A percentile compares a stretch with the other conserved stretches of the same genome.
phyloP scores from a whole-genome alignment of 2,797 vertebrate genomes.

The Tadarida brasiliensis region DNA sequence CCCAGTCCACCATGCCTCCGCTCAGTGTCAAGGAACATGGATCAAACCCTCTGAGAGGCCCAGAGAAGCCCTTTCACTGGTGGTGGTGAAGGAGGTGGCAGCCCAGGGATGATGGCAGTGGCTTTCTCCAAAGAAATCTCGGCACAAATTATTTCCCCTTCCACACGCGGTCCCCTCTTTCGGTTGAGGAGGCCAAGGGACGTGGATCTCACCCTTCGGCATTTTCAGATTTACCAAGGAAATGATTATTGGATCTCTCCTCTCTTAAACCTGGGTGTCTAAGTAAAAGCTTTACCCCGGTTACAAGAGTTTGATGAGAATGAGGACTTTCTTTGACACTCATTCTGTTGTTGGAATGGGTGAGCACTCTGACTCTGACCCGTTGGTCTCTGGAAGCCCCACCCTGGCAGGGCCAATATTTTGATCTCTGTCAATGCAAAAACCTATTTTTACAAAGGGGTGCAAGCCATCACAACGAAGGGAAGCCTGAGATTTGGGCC shows the following conservation, averaged over 20 bases:
- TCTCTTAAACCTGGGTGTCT: background rate
- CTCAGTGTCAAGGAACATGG: background rate
- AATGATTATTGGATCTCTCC: background rate
- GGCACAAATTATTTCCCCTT: background rate
- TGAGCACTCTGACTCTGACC: background rate
- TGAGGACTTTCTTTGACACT: background rate
- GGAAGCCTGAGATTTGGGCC: background rate
- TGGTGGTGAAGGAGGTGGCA: background rate
- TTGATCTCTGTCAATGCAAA: background rate
- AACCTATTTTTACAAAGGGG: background rate
- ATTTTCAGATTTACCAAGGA: background rate
- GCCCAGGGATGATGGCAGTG: rapidly evolving
- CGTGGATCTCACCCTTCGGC: background rate
- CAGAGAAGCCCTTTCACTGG: background rate
- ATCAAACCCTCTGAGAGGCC: background rate
- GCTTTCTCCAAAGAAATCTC: background rate
- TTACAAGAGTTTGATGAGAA: background rate
- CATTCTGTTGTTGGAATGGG: background rate
- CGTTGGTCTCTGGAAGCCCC: background rate
- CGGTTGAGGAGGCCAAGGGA: background rate
- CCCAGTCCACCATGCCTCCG: background rate
- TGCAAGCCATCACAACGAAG: background rate
- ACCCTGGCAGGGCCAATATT: background rate
- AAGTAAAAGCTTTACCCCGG: background rate
- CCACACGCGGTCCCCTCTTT: background rate